These are phyloP conservation scores for Hiodon tergisus DNA, from an alignment of 2,113 vertebrate genomes.

Conservation along the genomic window DNA sequence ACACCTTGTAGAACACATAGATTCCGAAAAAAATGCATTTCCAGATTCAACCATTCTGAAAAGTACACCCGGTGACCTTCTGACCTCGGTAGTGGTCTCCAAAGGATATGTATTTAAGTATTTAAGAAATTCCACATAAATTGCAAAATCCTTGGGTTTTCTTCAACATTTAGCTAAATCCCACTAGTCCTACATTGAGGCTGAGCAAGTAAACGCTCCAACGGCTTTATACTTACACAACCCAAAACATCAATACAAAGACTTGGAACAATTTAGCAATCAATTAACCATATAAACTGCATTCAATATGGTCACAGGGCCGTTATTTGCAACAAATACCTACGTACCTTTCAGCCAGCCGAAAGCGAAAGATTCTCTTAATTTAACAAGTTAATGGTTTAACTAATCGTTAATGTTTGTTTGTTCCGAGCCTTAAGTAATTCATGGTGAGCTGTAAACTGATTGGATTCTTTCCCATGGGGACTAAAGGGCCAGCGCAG, in stretches of 20 bases:
- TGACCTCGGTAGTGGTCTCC: too few species aligned
- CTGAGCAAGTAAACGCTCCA: conserved; percentile 26
- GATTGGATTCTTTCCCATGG: neutral
- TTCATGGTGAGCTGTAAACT: conserved; percentile 6
- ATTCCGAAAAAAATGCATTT: too few species aligned
- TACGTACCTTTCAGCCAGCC: conserved; percentile 28
- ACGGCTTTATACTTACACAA: conserved; percentile 29
- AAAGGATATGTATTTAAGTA: too few species aligned
- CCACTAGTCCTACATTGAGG: neutral
- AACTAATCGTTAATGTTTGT: conserved; percentile 11
- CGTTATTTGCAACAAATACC: conserved; percentile 39
- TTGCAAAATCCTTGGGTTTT: neutral
- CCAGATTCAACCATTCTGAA: too few species aligned
- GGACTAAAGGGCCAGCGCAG: too few species aligned
- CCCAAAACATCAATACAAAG: conserved; percentile 52
- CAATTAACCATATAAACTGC: conserved; percentile 54
- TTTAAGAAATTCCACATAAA: too few species aligned
- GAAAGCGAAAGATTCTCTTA: neutral
- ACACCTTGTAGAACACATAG: too few species aligned
- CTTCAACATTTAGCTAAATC: neutral
- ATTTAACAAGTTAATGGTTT: conserved; percentile 20
- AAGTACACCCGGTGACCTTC: too few species aligned
- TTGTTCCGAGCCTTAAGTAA: neutral
- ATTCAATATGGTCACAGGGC: conserved; percentile 41
- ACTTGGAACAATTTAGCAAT: conserved; percentile 55